Conservation (phyloP, 2,888 invertebrate genomes). For the Gisinianus flammeolus region DNA sequence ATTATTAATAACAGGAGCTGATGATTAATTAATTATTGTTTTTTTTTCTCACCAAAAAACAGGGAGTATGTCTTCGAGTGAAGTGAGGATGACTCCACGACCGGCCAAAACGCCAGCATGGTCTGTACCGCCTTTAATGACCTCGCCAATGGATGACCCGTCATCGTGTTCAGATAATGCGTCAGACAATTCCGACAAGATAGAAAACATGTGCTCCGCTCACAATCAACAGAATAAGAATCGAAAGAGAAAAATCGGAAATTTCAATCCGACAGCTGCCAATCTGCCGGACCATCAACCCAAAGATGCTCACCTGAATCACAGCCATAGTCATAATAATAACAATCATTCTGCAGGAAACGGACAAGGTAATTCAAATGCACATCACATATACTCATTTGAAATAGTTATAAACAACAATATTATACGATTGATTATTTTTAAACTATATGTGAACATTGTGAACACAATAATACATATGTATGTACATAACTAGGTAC, state of each 20-base stretch:
- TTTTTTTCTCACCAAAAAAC: background rate
- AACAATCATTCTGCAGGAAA: constrained; percentile 22
- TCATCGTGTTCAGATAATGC: constrained; percentile 60
- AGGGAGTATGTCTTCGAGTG: constrained; percentile 58
- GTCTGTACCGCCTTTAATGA: constrained; percentile 62
- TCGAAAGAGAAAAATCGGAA: constrained; percentile 55
- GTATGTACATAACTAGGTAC: no score
- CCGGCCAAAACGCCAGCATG: constrained; percentile 74
- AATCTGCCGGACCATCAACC: constrained; percentile 39
- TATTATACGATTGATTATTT: no score
- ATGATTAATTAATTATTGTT: background rate
- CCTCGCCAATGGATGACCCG: constrained; percentile 55
- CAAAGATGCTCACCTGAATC: constrained; percentile 31
- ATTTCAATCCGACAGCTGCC: constrained; percentile 37
- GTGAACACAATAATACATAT: no score
- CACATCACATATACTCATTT: no score
- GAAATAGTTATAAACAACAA: no score
- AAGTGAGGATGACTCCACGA: constrained; percentile 62
- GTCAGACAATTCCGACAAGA: constrained; percentile 59
- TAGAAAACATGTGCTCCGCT: constrained; percentile 50
- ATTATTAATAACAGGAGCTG: no score
- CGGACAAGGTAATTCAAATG: constrained; percentile 32
- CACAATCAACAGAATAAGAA: constrained; percentile 46
- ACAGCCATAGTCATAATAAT: constrained; percentile 38
- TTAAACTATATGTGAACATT: no score